Conservation (phyloP, 2,797 vertebrate species). For the Microctenopoma stevenorrisi region DNA sequence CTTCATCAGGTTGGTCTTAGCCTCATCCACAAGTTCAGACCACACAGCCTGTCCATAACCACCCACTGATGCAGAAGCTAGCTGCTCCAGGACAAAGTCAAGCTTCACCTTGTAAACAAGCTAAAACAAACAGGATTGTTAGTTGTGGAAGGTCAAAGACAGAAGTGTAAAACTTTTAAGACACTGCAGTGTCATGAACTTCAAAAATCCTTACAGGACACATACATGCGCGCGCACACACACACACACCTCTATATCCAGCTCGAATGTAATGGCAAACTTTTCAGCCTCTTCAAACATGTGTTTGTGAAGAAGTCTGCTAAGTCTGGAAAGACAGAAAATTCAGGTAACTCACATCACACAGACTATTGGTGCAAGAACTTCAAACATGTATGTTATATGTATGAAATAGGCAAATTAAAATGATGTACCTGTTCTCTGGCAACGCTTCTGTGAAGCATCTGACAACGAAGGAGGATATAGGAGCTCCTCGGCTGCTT, state of each 20-base stretch:
- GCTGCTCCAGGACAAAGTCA: conserved; percentile 90
- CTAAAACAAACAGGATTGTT: conserved; percentile 71
- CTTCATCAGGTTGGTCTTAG: conserved; percentile 91
- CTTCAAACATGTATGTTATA: background rate
- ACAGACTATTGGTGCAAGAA: background rate
- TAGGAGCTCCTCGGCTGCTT: conserved; percentile 72
- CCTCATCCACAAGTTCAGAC: conserved; percentile 89
- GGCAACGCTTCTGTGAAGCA: conserved; percentile 98
- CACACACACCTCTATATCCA: conserved; percentile 91
- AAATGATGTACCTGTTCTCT: conserved; percentile 89
- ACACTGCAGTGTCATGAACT: background rate
- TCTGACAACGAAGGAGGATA: conserved; percentile 87
- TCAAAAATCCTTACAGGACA: background rate
- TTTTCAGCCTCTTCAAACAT: conserved; percentile 96
- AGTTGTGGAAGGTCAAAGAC: background rate
- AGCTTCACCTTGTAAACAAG: conserved; percentile 97
- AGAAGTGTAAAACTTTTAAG: background rate
- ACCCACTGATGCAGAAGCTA: conserved; percentile 87
- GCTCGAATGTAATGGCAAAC: conserved; percentile 93
- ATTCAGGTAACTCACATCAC: background rate
- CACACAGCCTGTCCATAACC: conserved; percentile 78
- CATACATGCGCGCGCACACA: too few relatives aligned
- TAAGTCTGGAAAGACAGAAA: conserved; percentile 82
- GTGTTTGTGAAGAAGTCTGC: conserved; percentile 94
- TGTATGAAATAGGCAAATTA: background rate